Evolutionary conservation across 2,888 invertebrate species (phyloP), one percentile per base, ranked within the genome.

Genomic region (Exocentrus adspersus): DNA sequence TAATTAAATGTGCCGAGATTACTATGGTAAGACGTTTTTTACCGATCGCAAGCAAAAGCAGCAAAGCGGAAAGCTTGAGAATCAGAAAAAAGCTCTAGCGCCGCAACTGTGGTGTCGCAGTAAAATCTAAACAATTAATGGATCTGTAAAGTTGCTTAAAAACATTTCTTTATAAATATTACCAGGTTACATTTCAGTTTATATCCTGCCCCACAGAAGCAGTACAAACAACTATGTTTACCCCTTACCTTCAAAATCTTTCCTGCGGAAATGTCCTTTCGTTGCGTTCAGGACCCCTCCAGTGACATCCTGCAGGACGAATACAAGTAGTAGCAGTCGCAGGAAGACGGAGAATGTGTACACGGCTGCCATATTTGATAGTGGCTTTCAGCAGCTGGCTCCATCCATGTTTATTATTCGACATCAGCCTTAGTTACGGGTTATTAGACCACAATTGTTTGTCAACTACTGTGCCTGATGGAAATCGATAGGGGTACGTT

Each of bases 221-320:
- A 37, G n/a, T 14, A n/a, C 37, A 37, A 41, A 41, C 20, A 53
- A 20, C 32, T 9, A 17, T 14, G 37, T 21, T 41, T 52, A 28
- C n/a, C 32, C 16, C 52, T 58, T 51, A 66, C 66, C 66, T 60
- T 62, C 17, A 62, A 48, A 60, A 42, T 65, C 48, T 51, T 48
- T 45, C 21, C 52, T 53, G 9, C 12, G 59, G 20, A 60, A 24
- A 24, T 45, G 54, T 45, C 61, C 61, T 4, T 59, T 61, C 28
- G 50, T 28, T 9, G 54, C 28, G 30, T 42, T 37, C 21, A 32
- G 24, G 12, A n/a, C 41, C n/a, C 53, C 43, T 28, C 20, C 12
- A 12, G 42, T 32, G 43, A 20, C 54, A 45, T 48, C 57, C 32
- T 60, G 17, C 51, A 64, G 51, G 46, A 54, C 32, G 24, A 60